Evolutionary conservation across 2,888 invertebrate genomes (phyloP), one percentile per base, ranked within the genome.

Genomic region (Arctia plantaginis): DNA sequence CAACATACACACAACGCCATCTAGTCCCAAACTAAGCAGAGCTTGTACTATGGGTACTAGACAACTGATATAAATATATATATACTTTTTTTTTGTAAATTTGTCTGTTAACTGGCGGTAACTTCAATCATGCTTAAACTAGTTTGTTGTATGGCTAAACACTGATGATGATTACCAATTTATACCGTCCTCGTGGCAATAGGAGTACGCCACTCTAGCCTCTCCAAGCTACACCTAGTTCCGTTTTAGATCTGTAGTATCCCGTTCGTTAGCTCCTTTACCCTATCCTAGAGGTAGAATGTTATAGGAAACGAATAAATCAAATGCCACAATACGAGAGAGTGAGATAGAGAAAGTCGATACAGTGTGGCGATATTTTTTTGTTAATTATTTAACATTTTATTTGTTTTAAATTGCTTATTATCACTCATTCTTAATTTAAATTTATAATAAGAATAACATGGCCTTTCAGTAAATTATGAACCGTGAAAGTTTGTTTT

Each of bases 401-500:
- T 62, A 2, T 27, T n/a, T n/a, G 20, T 30, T 62, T 62, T 62
- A 62, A 62, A 62, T 30, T 62, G 62, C 30, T 30, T 18, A 27
- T 18, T 62, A 18, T 7, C 1, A 18, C 30, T 7, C 0, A 18
- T 4, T 27, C 0, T 30, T 62, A 62, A 62, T 62, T 30, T 30
- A 30, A 30, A 62, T 18, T 62, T 62, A 30, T 62, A 62, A 62
- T 62, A 62, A 1, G 30, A 30, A 62, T 30, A 30, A 62, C 30
- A 62, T 27, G 0, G 62, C 62, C 30, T 30, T 62, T 62, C 62
- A 18, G 62, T 62, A 62, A 30, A 62, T 18, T 62, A 62, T 30
- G 30, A 30, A 30, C 30, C 27, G 62, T 62, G 30, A 62, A 62
- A 62, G 62, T 62, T 62, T 62, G 62, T 62, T 62, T 62, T 62